Evolutionary conservation across 2,113 vertebrate genomes (phyloP).

Genomic region (Pyrgilauda ruficollis): DNA sequence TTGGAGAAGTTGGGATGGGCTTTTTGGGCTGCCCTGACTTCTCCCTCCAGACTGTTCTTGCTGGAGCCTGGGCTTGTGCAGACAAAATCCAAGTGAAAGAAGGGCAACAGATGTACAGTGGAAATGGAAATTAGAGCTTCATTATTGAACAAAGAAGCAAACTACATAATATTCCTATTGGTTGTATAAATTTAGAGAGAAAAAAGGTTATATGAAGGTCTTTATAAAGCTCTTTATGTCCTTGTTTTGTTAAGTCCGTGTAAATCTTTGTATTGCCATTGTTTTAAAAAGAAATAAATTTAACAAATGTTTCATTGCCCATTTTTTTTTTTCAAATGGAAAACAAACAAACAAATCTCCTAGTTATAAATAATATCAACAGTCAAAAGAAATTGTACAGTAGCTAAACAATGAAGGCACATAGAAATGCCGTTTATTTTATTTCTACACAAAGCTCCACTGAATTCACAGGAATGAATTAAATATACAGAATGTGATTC

Average conservation of each 20-base stretch:
- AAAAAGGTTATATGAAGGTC: neutral
- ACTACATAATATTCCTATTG: neutral
- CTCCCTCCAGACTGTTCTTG: neutral
- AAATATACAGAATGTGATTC: neutral
- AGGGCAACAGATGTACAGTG: neutral
- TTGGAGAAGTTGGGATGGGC: neutral
- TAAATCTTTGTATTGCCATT: constrained; percentile 42
- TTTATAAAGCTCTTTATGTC: neutral
- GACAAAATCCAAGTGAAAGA: neutral
- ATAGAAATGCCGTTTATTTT: constrained; percentile 18
- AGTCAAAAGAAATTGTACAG: constrained; percentile 15
- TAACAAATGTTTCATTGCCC: constrained; percentile 17
- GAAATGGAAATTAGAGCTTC: constrained; percentile 13
- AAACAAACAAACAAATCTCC: constrained; percentile 38
- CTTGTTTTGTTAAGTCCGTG: neutral
- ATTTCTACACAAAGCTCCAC: neutral
- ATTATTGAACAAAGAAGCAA: constrained; percentile 8
- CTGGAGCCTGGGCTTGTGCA: neutral
- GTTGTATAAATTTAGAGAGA: neutral
- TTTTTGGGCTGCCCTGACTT: neutral
- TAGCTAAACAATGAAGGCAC: constrained; percentile 40
- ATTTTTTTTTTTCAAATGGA: constrained; percentile 12
- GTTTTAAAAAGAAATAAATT: constrained; percentile 37
- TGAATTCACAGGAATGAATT: constrained; percentile 5
- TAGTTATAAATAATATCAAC: constrained; percentile 53